Percentiles rank a stretch among this genome's conserved stretches.
Evolutionary conservation across 2,888 invertebrate species (phyloP).

Genomic region (Lycophotia porphyrea): DNA sequence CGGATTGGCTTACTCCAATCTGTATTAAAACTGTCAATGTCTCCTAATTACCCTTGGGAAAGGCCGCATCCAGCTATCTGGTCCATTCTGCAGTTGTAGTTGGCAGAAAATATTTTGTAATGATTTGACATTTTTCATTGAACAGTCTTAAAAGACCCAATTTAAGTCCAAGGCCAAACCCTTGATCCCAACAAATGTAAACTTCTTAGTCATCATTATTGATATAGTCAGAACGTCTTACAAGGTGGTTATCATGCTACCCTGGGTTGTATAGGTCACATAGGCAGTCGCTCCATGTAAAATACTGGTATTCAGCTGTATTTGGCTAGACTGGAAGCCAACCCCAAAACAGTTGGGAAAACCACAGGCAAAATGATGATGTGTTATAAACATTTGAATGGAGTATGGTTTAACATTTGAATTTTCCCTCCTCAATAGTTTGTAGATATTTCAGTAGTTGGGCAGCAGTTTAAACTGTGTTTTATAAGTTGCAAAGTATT

Average conservation of each 20-base stretch:
- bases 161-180: background rate
- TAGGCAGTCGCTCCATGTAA: no score
- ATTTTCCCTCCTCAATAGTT: background rate
- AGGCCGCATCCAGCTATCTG: background rate
- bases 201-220: background rate
- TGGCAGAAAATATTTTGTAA: background rate
- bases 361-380: background rate
- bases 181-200: background rate
- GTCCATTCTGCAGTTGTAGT: background rate
- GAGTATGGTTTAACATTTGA: background rate
- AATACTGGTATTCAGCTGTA: background rate
- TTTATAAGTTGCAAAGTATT: slow-evolving; percentile 30
- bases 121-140: background rate
- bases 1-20: background rate
- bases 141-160: no score
- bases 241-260: background rate
- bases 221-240: background rate
- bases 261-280: background rate
- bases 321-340: no score
- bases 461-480: background rate
- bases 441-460: slow-evolving; percentile 10
- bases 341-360: background rate
- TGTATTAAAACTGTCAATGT: background rate
- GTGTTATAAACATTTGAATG: no score
- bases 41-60: background rate